A percentile compares a stretch with the other conserved stretches of the same genome.
Conservation (phyloP, 2,113 vertebrate genomes). For the Rhea americana region DNA sequence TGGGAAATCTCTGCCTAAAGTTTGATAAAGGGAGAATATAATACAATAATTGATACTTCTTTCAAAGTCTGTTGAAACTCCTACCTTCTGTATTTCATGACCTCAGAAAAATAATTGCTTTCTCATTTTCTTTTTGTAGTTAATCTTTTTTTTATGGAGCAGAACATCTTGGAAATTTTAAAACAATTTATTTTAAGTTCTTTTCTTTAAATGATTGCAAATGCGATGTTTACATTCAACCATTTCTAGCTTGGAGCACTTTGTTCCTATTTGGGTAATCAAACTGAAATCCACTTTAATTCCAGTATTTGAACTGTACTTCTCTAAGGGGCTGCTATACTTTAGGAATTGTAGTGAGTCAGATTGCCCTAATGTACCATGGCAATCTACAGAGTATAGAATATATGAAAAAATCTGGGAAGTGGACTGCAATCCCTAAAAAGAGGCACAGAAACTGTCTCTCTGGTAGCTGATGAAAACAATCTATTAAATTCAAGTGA, state of each 20-base stretch:
- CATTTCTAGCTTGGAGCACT: background rate
- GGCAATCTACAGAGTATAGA: background rate
- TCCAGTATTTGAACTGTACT: rapidly evolving
- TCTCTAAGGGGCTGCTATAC: background rate
- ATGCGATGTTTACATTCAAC: background rate
- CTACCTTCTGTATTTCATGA: background rate
- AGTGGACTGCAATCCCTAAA: background rate
- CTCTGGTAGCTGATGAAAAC: background rate
- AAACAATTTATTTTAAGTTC: background rate
- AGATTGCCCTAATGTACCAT: background rate
- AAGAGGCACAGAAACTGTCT: background rate
- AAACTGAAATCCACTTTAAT: background rate
- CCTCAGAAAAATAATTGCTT: background rate
- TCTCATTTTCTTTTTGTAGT: background rate
- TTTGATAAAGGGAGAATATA: background rate
- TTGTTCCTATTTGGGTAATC: background rate
- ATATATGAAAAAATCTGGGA: background rate
- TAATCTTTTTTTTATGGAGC: background rate
- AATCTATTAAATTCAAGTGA: background rate
- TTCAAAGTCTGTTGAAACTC: background rate
- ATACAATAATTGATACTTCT: background rate
- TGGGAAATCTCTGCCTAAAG: background rate
- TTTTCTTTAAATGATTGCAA: background rate
- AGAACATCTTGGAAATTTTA: background rate
- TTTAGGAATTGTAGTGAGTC: background rate